Conservation (phyloP, 2,888 invertebrate genomes). For the Eupithecia pulchellata region DNA sequence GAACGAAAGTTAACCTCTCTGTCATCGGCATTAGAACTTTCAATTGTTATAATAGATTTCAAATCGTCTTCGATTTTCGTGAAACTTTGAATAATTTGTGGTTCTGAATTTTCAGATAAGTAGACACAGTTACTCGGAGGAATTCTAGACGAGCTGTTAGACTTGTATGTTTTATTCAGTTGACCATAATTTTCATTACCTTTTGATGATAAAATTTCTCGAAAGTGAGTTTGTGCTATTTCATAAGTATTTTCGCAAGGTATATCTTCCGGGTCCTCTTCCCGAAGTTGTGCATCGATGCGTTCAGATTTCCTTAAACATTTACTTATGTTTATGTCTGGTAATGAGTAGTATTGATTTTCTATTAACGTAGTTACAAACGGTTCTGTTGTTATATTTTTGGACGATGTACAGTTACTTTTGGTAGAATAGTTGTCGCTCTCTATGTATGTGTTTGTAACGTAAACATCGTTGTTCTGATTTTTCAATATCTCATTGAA, state of each 20-base stretch:
- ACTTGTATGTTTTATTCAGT: slow-evolving; percentile 68
- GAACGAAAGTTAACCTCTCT: slow-evolving; percentile 67
- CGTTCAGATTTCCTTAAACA: slow-evolving; percentile 89
- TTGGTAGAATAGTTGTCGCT: slow-evolving; percentile 72
- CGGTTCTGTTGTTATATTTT: slow-evolving; percentile 81
- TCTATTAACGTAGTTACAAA: slow-evolving; percentile 84
- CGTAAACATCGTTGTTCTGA: slow-evolving; percentile 70
- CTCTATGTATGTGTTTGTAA: slow-evolving; percentile 75
- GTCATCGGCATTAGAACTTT: slow-evolving; percentile 77
- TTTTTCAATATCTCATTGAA: slow-evolving; percentile 68
- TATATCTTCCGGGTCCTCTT: slow-evolving; percentile 77
- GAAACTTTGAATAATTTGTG: slow-evolving; percentile 70
- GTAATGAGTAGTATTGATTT: slow-evolving; percentile 89
- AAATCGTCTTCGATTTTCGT: slow-evolving; percentile 78
- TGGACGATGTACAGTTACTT: slow-evolving; percentile 72
- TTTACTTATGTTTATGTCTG: slow-evolving; percentile 89
- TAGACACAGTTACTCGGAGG: slow-evolving; percentile 59
- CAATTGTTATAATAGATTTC: slow-evolving; percentile 78
- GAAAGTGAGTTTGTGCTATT: slow-evolving; percentile 75
- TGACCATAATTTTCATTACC: slow-evolving; percentile 74
- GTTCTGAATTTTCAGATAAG: slow-evolving; percentile 67
- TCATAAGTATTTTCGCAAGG: slow-evolving; percentile 78
- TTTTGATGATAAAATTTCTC: slow-evolving; percentile 71
- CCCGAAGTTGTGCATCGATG: slow-evolving; percentile 89
- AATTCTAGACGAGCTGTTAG: slow-evolving; percentile 53